A percentile compares a stretch with the other conserved stretches of the same genome.
These are phyloP conservation scores for Cephalopholis sonnerati DNA, from an alignment of 2,113 vertebrate genomes.

Conservation along the genomic window DNA sequence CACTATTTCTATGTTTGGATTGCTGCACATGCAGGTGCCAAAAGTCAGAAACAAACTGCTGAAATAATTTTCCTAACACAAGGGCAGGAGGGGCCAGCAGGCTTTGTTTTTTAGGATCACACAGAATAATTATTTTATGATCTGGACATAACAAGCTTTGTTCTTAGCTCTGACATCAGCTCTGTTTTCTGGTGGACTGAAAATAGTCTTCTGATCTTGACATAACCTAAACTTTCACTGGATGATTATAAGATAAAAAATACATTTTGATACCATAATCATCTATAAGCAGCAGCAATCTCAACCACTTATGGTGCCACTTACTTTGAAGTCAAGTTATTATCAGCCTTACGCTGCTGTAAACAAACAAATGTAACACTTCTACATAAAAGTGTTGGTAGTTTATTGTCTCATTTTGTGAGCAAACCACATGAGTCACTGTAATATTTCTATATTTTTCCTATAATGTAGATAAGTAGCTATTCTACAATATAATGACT, in stretches of 20 bases:
- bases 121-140: constrained; percentile 5
- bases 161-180: neutral
- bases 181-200: neutral
- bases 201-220: neutral
- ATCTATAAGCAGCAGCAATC: neutral
- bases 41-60: neutral
- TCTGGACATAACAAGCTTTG: neutral
- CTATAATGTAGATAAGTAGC: neutral
- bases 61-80: neutral
- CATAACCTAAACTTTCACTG: neutral
- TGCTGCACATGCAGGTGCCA: neutral
- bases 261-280: neutral
- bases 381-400: neutral
- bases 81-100: neutral
- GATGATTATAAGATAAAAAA: neutral
- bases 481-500: neutral
- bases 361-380: neutral
- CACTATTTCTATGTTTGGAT: neutral
- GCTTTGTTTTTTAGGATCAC: constrained; percentile 6
- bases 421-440: neutral
- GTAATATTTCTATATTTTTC: neutral
- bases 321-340: neutral
- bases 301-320: neutral
- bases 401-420: neutral
- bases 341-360: neutral